phyloP scores from a whole-genome alignment of 53 echinoderm and acorn worm genomes.

The Stichopus horrens region DNA sequence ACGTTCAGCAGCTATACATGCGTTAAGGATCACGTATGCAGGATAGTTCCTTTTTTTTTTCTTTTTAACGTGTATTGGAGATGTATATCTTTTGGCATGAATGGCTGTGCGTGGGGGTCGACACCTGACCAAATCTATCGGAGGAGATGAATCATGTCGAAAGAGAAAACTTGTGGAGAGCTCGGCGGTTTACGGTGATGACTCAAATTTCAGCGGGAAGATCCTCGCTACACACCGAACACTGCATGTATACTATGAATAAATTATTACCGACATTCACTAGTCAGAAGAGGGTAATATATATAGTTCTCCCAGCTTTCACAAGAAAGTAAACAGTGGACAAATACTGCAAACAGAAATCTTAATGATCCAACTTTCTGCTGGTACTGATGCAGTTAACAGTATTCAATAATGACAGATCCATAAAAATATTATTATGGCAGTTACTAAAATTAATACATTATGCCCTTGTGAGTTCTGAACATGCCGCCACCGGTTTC shows the following conservation, averaged over 20 bases:
- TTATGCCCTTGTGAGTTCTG: too few relatives aligned
- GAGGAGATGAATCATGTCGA: slow-evolving; percentile 33
- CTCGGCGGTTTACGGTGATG: not conserved
- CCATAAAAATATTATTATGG: too few relatives aligned
- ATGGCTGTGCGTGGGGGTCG: slow-evolving; percentile 11
- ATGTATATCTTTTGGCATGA: not conserved
- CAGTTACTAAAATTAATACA: too few relatives aligned
- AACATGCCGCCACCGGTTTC: too few relatives aligned
- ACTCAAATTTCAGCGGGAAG: slow-evolving; percentile 29
- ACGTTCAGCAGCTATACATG: not conserved
- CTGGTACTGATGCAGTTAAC: too few relatives aligned
- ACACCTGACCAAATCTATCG: slow-evolving; percentile 20
- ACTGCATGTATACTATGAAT: slow-evolving; percentile 39
- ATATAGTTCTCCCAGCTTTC: too few relatives aligned
- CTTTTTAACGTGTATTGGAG: not conserved
- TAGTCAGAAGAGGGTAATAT: not conserved
- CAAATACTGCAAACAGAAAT: too few relatives aligned
- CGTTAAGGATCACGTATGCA: not conserved
- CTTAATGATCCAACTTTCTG: too few relatives aligned
- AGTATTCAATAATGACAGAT: too few relatives aligned
- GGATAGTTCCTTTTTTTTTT: not conserved
- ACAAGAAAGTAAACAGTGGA: too few relatives aligned
- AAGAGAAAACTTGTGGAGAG: slow-evolving; percentile 5
- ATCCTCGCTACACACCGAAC: not conserved
- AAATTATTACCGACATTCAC: slow-evolving; percentile 1